Conservation (phyloP, 2,113 vertebrate genomes). For the Elephantulus edwardii region DNA sequence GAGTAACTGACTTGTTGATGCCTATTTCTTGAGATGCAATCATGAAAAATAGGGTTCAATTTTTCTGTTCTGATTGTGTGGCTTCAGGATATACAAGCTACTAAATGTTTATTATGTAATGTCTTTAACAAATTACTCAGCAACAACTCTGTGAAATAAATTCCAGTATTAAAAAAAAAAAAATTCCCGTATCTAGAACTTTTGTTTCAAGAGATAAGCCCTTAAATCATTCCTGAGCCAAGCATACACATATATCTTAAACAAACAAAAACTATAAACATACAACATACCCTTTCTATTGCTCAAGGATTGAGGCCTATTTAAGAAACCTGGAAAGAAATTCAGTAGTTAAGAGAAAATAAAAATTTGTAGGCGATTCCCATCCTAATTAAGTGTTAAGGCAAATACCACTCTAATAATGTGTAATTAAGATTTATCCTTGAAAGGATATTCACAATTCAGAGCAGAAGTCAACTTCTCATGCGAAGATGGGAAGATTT, state of each 20-base stretch:
- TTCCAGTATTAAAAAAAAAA: no score
- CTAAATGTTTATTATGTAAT: slow-evolving; percentile 61
- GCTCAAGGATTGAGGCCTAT: slow-evolving; percentile 69
- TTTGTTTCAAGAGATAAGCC: background rate
- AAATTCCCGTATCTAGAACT: slow-evolving; percentile 59
- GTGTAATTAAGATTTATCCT: slow-evolving; percentile 21
- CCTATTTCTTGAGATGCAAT: background rate
- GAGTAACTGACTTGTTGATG: background rate
- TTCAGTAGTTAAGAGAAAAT: slow-evolving; percentile 35
- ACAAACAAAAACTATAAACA: slow-evolving; percentile 46
- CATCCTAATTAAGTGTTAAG: slow-evolving; percentile 29
- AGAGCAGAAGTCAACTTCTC: slow-evolving; percentile 34
- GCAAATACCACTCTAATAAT: slow-evolving; percentile 38
- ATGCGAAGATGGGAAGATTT: slow-evolving; percentile 8
- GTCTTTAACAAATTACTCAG: slow-evolving; percentile 64
- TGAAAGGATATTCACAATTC: slow-evolving; percentile 59
- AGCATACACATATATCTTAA: slow-evolving; percentile 47
- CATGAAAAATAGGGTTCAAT: background rate
- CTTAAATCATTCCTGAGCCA: slow-evolving; percentile 37
- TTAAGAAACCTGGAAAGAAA: slow-evolving; percentile 77
- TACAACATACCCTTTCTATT: slow-evolving; percentile 53
- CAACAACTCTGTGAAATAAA: slow-evolving; percentile 70
- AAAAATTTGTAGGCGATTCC: slow-evolving; percentile 24
- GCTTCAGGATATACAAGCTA: slow-evolving; percentile 68
- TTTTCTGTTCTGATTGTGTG: slow-evolving; percentile 32